These are phyloP conservation scores for Pediacus dermestoides DNA, from an alignment of 2,888 invertebrate genomes.

Conservation along the genomic window DNA sequence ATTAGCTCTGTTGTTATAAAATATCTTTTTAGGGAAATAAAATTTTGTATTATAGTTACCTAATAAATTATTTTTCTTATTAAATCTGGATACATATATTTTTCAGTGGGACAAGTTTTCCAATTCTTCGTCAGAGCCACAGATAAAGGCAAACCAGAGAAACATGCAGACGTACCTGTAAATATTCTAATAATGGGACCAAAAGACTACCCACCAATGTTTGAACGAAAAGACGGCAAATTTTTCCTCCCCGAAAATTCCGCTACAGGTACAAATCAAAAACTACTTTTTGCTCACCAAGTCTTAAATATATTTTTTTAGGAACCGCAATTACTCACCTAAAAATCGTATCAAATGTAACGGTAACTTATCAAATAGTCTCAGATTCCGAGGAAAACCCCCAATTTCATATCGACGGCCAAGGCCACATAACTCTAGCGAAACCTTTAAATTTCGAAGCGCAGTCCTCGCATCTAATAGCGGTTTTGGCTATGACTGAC, in stretches of 20 bases:
- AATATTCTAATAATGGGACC: conserved; percentile 73
- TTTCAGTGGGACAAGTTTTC: conserved; percentile 70
- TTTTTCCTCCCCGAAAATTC: conserved; percentile 79
- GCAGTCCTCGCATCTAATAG: conserved; percentile 66
- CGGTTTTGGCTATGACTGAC: conserved; percentile 67
- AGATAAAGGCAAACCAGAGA: conserved; percentile 72
- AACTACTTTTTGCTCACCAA: conserved; percentile 6
- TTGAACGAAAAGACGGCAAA: conserved; percentile 69
- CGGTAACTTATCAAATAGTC: conserved; percentile 61
- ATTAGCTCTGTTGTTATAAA: too few relatives aligned
- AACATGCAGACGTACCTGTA: conserved; percentile 79
- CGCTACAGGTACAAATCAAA: conserved; percentile 53
- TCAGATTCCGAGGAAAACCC: conserved; percentile 59
- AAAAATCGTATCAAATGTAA: conserved; percentile 61
- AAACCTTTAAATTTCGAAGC: conserved; percentile 74
- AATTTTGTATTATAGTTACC: too few relatives aligned
- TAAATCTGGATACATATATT: too few relatives aligned
- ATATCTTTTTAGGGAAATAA: too few relatives aligned
- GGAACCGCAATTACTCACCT: conserved; percentile 66
- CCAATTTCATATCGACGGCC: conserved; percentile 67
- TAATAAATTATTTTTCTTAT: too few relatives aligned
- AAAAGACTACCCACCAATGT: conserved; percentile 67
- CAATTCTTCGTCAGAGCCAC: conserved; percentile 87
- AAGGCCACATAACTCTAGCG: conserved; percentile 71
- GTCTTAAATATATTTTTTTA: conserved; percentile 33